Conservation (phyloP, 1,140 invertebrate genomes). For the Delia radicum region DNA sequence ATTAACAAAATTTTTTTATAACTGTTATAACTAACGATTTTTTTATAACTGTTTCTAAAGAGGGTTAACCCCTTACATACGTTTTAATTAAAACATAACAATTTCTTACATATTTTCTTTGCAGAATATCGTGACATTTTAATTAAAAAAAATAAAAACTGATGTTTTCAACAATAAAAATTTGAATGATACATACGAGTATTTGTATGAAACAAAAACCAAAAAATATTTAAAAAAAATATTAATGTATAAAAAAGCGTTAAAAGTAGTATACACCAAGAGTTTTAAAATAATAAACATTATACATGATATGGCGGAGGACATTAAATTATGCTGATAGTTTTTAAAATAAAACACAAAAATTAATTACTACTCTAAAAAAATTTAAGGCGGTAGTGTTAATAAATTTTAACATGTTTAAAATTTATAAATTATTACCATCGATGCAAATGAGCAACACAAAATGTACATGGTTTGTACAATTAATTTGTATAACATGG, state of each 20-base stretch:
- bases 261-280: not conserved
- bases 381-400: not conserved
- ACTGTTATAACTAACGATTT: too few relatives aligned
- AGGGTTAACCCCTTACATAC: too few relatives aligned
- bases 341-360: not conserved
- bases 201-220: not conserved
- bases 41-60: too few relatives aligned
- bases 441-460: not conserved
- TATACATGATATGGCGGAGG: not conserved
- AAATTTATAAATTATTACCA: not conserved
- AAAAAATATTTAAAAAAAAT: not conserved
- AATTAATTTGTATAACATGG: constrained; percentile 4
- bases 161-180: not conserved
- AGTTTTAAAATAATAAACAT: not conserved
- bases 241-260: not conserved
- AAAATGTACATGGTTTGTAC: not conserved
- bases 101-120: too few relatives aligned
- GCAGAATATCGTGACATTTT: too few relatives aligned
- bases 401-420: not conserved
- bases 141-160: not conserved
- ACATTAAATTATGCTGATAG: not conserved
- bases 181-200: not conserved
- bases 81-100: too few relatives aligned
- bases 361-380: not conserved
- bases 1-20: too few relatives aligned